Percentiles rank a stretch among this genome's conserved stretches.
phyloP scores from a whole-genome alignment of 2,888 invertebrate species.

The Parthenolecanium corni region DNA sequence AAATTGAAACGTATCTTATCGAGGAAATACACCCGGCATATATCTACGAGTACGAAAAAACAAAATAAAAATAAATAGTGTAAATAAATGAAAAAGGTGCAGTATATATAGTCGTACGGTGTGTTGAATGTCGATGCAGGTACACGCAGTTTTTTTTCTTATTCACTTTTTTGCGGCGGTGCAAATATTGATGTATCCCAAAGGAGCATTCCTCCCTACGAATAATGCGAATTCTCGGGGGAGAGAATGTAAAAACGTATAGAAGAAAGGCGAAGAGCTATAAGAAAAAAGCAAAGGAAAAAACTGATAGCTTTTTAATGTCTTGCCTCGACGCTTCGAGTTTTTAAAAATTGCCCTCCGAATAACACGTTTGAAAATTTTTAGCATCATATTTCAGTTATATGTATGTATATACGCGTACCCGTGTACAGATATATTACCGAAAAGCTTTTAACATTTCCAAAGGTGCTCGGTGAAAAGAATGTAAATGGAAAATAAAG shows the following conservation, averaged over 20 bases:
- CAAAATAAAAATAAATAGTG: background rate
- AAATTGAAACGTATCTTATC: no score
- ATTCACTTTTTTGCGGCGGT: slow-evolving; percentile 6
- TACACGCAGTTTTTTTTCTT: no score
- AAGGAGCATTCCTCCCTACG: slow-evolving; percentile 18
- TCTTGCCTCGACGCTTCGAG: slow-evolving; percentile 21
- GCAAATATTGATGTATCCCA: slow-evolving; percentile 16
- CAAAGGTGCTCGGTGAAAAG: slow-evolving; percentile 1
- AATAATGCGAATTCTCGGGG: slow-evolving; percentile 7
- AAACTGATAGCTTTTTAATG: slow-evolving; percentile 26
- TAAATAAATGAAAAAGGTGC: background rate
- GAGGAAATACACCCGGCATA: background rate
- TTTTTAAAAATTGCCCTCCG: slow-evolving; percentile 24
- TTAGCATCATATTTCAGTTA: slow-evolving; percentile 25
- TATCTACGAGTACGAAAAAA: background rate
- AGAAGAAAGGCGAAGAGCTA: background rate
- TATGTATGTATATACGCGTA: slow-evolving; percentile 11
- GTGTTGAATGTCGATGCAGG: background rate
- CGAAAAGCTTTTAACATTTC: slow-evolving; percentile 25
- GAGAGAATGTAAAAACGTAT: background rate
- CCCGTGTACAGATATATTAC: slow-evolving; percentile 15
- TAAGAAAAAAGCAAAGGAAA: background rate
- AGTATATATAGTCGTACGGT: background rate
- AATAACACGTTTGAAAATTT: slow-evolving; percentile 25
- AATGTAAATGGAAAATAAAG: slow-evolving; percentile 1